A percentile compares a stretch with the other conserved stretches of the same genome.
phyloP scores from a whole-genome alignment of 2,797 vertebrate genomes.

The Schizothorax lantsangensis region DNA sequence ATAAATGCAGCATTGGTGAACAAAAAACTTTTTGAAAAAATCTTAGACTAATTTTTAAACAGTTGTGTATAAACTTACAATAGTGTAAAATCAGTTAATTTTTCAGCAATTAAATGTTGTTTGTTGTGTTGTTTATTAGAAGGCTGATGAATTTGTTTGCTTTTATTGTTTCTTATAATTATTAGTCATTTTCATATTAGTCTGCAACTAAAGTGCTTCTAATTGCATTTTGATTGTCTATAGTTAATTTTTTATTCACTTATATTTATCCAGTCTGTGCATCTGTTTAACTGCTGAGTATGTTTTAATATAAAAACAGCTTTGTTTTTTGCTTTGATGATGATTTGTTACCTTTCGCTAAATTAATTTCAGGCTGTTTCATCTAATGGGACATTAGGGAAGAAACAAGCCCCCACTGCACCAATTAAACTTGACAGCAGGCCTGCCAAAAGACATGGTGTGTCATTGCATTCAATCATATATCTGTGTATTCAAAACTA shows the following conservation, averaged over 20 bases:
- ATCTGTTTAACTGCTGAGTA: neutral
- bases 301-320: neutral
- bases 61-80: neutral
- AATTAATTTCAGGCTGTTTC: slow-evolving; percentile 62
- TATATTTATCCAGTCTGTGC: neutral
- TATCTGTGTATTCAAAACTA: neutral
- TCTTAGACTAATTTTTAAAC: neutral
- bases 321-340: neutral
- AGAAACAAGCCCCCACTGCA: slow-evolving; percentile 72
- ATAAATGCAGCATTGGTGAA: neutral
- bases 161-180: slow-evolving; percentile 4
- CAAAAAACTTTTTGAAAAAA: neutral
- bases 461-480: slow-evolving; percentile 38
- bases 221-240: neutral
- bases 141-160: neutral
- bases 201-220: neutral
- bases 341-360: neutral
- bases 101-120: neutral
- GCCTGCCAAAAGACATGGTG: slow-evolving; percentile 78
- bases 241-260: neutral
- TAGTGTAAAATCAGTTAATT: neutral
- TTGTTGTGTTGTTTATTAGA: neutral
- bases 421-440: slow-evolving; percentile 72
- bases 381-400: slow-evolving; percentile 67
- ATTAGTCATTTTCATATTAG: neutral